Evolutionary conservation across 2,888 invertebrate species (phyloP).

Genomic region (Carpatolechia fugitivella): DNA sequence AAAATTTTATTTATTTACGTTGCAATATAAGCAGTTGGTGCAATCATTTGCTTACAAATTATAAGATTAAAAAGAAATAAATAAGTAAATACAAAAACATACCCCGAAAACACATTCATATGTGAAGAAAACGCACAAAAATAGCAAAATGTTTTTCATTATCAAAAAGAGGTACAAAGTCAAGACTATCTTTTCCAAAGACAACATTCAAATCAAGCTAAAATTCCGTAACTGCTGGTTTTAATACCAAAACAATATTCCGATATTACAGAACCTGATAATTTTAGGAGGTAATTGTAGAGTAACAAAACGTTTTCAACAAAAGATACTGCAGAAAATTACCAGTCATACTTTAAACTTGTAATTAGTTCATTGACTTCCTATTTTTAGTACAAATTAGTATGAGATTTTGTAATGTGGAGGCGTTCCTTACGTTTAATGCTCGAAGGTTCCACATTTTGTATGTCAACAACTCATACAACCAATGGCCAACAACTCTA

Average conservation of each 20-base stretch:
- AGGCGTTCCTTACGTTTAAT: too few relatives aligned
- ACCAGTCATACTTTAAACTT: not conserved
- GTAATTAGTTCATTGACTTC: too few relatives aligned
- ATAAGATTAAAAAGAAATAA: too few relatives aligned
- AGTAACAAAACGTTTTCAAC: constrained; percentile 12
- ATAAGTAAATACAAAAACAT: not conserved
- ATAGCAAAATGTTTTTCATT: not conserved
- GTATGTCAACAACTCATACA: too few relatives aligned
- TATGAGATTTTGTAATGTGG: too few relatives aligned
- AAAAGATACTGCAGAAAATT: too few relatives aligned
- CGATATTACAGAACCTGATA: not conserved
- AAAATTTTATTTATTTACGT: too few relatives aligned
- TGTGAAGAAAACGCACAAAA: not conserved
- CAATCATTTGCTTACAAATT: too few relatives aligned
- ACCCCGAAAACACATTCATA: constrained; percentile 12
- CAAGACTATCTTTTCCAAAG: not conserved
- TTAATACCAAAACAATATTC: not conserved
- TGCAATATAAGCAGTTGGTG: too few relatives aligned
- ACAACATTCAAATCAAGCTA: not conserved
- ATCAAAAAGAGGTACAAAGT: not conserved
- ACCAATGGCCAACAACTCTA: too few relatives aligned
- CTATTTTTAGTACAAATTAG: too few relatives aligned
- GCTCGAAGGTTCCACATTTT: too few relatives aligned
- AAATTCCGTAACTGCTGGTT: not conserved
- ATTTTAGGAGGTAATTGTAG: not conserved